Conservation (phyloP, 2,113 vertebrate genomes). For the Sylvia atricapilla region DNA sequence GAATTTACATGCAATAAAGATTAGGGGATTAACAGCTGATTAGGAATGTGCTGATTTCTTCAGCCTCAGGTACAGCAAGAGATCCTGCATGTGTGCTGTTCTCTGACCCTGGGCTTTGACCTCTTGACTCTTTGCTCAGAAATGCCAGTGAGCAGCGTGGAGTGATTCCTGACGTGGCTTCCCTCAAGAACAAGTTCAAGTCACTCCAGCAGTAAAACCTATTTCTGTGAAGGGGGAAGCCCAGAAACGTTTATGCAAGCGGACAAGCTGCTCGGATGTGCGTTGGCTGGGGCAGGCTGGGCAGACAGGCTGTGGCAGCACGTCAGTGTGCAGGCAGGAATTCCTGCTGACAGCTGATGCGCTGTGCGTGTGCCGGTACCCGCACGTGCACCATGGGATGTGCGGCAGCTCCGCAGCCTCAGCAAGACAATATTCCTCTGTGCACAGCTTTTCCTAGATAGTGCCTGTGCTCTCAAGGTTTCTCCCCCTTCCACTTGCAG, state of each 20-base stretch:
- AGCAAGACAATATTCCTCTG: not conserved
- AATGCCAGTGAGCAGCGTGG: not conserved
- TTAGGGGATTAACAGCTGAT: constrained; percentile 24
- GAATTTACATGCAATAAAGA: constrained; percentile 50
- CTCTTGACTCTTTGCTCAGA: not conserved
- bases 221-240: not conserved
- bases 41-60: not conserved
- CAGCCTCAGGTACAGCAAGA: constrained; percentile 3
- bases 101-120: constrained; percentile 10
- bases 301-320: not conserved
- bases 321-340: not conserved
- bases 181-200: not conserved
- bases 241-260: not conserved
- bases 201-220: not conserved
- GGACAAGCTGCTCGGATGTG: not conserved
- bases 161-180: not conserved
- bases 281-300: not conserved
- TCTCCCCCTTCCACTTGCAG: not conserved
- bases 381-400: rapidly evolving
- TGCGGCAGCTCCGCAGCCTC: not conserved
- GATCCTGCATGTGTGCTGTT: not conserved
- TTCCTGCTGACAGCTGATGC: constrained; percentile 28
- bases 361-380: not conserved
- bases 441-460: constrained; percentile 21
- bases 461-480: not conserved